phyloP scores from a whole-genome alignment of 2,888 invertebrate species.

The Hirtodrosophila confusa region DNA sequence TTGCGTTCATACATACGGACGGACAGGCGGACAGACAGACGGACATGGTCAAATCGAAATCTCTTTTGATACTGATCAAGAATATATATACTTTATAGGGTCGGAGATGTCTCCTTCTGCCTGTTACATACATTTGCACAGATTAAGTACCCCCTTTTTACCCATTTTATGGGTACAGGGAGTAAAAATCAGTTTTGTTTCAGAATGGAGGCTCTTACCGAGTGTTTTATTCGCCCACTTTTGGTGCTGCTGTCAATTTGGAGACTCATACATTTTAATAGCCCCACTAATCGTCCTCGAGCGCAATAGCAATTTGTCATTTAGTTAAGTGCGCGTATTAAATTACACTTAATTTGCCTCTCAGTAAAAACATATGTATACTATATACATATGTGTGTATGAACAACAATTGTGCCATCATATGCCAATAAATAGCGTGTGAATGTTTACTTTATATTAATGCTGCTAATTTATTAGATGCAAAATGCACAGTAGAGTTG shows the following conservation, averaged over 20 bases:
- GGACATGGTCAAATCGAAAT: too few species aligned
- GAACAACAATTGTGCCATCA: slow-evolving; percentile 35
- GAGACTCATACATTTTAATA: slow-evolving; percentile 15
- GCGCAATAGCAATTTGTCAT: slow-evolving; percentile 53
- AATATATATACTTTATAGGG: too few species aligned
- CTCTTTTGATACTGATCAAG: too few species aligned
- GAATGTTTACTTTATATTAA: slow-evolving; percentile 59
- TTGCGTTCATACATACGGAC: too few species aligned
- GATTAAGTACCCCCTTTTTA: too few species aligned
- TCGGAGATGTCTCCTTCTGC: too few species aligned
- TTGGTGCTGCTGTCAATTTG: slow-evolving; percentile 3
- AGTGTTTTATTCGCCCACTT: background rate
- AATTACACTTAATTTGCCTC: slow-evolving; percentile 65
- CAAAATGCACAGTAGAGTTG: slow-evolving; percentile 35
- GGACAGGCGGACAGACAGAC: too few species aligned
- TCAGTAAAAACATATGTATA: slow-evolving; percentile 9
- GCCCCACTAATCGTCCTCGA: slow-evolving; percentile 23
- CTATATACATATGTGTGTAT: slow-evolving; percentile 14
- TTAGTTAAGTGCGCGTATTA: slow-evolving; percentile 62
- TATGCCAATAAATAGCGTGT: slow-evolving; percentile 50
- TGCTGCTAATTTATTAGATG: slow-evolving; percentile 62
- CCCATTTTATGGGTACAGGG: too few species aligned
- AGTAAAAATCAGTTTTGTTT: too few species aligned
- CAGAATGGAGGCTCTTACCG: too few species aligned
- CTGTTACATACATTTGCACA: too few species aligned